Evolutionary conservation across 2,113 vertebrate species (phyloP).

Genomic region (Crotalus tigris): DNA sequence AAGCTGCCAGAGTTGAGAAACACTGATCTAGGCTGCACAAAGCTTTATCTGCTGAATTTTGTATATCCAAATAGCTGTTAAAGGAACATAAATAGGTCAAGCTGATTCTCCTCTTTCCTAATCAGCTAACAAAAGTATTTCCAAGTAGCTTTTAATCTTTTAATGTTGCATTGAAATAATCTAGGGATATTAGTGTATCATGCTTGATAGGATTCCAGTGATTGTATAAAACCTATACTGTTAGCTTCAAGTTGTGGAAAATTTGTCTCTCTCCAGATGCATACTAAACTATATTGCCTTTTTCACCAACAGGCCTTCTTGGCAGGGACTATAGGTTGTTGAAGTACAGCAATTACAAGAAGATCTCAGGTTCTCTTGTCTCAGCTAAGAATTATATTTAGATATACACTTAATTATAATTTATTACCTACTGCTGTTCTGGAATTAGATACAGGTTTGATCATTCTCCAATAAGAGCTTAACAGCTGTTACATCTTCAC

Average conservation of each 20-base stretch:
- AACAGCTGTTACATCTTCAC: background rate
- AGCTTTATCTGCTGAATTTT: background rate
- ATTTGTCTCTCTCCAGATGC: background rate
- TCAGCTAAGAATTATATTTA: background rate
- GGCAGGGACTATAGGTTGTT: background rate
- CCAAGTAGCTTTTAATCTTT: background rate
- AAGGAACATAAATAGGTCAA: background rate
- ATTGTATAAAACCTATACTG: background rate
- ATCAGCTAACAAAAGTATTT: background rate
- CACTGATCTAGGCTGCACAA: background rate
- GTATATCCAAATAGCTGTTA: background rate
- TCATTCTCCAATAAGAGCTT: background rate
- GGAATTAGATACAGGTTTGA: background rate
- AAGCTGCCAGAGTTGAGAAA: background rate
- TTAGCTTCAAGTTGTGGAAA: background rate
- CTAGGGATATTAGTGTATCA: background rate
- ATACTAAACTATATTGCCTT: background rate
- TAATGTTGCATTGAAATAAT: background rate
- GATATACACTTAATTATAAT: background rate
- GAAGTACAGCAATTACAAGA: background rate
- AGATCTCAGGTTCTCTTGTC: background rate
- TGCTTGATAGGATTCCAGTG: background rate
- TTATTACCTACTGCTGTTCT: background rate
- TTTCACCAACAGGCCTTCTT: background rate
- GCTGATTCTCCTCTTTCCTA: background rate